Conservation (phyloP, 2,797 vertebrate species). For the Cyclura pinguis region DNA sequence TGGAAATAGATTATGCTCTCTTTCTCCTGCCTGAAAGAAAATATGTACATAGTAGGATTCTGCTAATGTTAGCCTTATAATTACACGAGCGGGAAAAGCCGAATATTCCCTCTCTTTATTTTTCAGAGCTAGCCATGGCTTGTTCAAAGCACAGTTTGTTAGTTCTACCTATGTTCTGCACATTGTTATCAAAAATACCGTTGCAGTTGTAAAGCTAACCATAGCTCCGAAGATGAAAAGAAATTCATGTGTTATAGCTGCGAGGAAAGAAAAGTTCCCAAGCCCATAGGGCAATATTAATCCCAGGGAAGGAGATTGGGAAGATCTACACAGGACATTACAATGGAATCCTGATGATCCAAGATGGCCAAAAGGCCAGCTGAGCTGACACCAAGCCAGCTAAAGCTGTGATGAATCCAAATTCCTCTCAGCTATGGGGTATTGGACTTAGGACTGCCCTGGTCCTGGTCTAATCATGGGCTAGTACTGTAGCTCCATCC, state of each 20-base stretch:
- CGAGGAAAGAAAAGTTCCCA: not conserved
- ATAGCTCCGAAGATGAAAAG: not conserved
- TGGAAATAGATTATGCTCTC: not conserved
- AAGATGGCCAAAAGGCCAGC: too few species aligned
- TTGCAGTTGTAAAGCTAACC: too few species aligned
- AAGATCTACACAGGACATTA: not conserved
- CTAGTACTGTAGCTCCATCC: too few species aligned
- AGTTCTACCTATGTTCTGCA: not conserved
- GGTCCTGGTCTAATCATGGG: too few species aligned
- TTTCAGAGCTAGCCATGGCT: not conserved
- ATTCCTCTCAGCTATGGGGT: too few species aligned
- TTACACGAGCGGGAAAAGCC: not conserved
- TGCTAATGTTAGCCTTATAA: not conserved
- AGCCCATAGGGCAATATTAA: not conserved
- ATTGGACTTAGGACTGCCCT: too few species aligned
- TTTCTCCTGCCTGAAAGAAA: not conserved
- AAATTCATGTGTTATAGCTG: not conserved
- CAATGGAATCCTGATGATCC: too few species aligned
- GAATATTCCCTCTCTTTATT: not conserved
- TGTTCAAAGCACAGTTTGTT: not conserved
- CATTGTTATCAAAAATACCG: not conserved
- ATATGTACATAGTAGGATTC: constrained; percentile 5
- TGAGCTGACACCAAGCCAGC: too few species aligned
- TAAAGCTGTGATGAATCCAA: too few species aligned
- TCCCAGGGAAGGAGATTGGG: not conserved